A percentile compares a stretch with the other conserved stretches of the same genome.
Evolutionary conservation across 2,113 vertebrate species (phyloP).

Genomic region (Cervus canadensis): DNA sequence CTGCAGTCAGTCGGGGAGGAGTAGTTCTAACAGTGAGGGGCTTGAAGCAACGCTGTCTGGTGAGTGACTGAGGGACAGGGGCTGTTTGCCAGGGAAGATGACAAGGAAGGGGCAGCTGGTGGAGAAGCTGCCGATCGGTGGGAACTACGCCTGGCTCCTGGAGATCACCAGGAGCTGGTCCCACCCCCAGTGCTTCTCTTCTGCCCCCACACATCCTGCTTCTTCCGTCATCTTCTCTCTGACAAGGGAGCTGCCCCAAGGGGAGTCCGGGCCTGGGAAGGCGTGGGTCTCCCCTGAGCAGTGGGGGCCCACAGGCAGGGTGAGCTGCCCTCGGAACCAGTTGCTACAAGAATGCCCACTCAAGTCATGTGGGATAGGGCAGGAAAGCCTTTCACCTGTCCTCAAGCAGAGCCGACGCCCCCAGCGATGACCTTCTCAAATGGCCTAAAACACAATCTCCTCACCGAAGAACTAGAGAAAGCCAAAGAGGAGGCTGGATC

Average conservation of each 20-base stretch:
- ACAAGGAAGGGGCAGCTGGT: not conserved
- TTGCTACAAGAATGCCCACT: not conserved
- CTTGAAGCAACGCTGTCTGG: too few relatives aligned
- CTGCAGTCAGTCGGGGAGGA: not conserved
- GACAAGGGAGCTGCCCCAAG: not conserved
- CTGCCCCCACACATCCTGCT: not conserved
- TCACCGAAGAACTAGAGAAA: not conserved
- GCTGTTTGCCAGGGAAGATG: fast-evolving
- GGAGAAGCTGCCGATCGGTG: fast-evolving
- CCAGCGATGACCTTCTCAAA: not conserved
- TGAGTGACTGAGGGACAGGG: not conserved
- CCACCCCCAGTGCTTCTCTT: fast-evolving
- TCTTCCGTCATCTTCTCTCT: not conserved
- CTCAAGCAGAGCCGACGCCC: not conserved
- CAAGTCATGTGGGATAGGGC: not conserved
- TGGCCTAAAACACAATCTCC: not conserved
- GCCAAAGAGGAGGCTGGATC: not conserved
- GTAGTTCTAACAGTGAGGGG: not conserved
- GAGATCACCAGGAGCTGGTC: not conserved
- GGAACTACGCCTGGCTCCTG: not conserved
- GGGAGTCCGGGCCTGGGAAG: not conserved
- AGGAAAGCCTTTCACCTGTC: not conserved
- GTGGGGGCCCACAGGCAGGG: too few relatives aligned
- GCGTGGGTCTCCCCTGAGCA: not conserved
- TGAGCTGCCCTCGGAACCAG: not conserved